Evolutionary conservation across 2,113 vertebrate species (phyloP), one percentile per base, ranked within the genome.

Genomic region (Fukomys damarensis): DNA sequence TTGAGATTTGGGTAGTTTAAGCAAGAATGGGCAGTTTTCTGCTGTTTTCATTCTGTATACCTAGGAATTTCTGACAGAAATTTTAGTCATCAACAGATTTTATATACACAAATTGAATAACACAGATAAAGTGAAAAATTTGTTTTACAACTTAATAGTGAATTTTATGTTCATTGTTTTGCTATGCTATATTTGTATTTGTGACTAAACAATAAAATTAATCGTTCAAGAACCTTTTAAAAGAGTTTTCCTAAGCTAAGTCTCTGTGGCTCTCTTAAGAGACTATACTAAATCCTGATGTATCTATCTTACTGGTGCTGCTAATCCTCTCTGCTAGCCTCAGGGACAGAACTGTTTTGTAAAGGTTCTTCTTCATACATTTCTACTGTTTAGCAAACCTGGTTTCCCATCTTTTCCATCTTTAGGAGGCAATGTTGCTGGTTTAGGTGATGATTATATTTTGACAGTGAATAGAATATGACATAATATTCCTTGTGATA

Each of bases 31-130:
- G 79, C 65, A 20, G n/a, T 94, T 54, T 89, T 84, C 0, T 77
- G 68, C 77, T 95, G 43, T 86, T 72, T 95, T 96, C 70, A 32
- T 96, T 35, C 41, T 46, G 0, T n/a, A 54, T 59, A 81, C 7
- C 17, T 87, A 17, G 5, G 35, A 26, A 13, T 91, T 88, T 59
- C 65, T 56, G 28, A 81, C 49, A 80, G 63, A 89, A 24, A 52
- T 96, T 96, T 95, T 96, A 19, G 1, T 98, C n/a, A 54, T 79
- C 81, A 95, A 76, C 49, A 81, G 3, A 0, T 95, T 96, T 94
- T 84, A 66, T 92, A 30, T 92, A 35, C 22, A 38, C 26, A 76
- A 88, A 91, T 76, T 77, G 89, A 89, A 54, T 82, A 92, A 76
- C 49, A 92, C 26, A 80, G 19, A 77, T 93, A 93, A 93, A 94